Evolutionary conservation across 2,888 invertebrate genomes (phyloP), one percentile per base, ranked within the genome.

Genomic region (Hypsopygia costalis): DNA sequence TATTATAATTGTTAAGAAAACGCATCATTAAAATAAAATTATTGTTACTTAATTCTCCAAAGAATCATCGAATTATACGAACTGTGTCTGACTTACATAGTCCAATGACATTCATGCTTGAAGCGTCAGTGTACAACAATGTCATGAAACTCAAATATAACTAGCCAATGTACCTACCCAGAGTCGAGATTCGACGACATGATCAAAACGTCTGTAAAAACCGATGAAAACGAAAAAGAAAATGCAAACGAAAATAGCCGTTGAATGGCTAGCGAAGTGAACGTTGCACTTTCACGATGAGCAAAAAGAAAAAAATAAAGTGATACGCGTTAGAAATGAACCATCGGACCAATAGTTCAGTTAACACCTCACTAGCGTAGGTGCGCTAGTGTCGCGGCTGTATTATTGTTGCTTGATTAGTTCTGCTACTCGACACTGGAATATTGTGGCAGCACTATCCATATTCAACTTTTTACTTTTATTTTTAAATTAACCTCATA

Each of bases 241-340:
- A 73, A 60, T 65, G 61, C 63, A 65, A 76, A 75, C 73, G 68
- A 79, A 79, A 83, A 82, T 79, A 70, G 75, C 72, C 64, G 79
- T 76, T 78, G 81, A 83, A 83, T 80, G 64, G 72, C 73, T 62
- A 62, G 68, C 72, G 75, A 83, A 82, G 82, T 82, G 85, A 82
- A 81, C 81, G 79, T 79, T 80, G 86, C 86, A 83, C 83, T 86
- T 86, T 83, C 81, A 79, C 81, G 79, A 83, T 79, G 77, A 80
- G 75, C 70, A 72, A 71, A 81, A 79, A 71, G 57, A 70, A 75
- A 72, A 72, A 81, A 82, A 78, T 72, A 25, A 68, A 75, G 69
- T 65, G 58, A 48, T 67, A 62, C 59, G 71, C 58, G 70, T 66
- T 74, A 66, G 76, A 77, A 79, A 80, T 80, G 83, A 82, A 83